Base-by-base conservation (phyloP, 2,888 invertebrate species). In the Chalcosyrphus nemorum region DNA sequence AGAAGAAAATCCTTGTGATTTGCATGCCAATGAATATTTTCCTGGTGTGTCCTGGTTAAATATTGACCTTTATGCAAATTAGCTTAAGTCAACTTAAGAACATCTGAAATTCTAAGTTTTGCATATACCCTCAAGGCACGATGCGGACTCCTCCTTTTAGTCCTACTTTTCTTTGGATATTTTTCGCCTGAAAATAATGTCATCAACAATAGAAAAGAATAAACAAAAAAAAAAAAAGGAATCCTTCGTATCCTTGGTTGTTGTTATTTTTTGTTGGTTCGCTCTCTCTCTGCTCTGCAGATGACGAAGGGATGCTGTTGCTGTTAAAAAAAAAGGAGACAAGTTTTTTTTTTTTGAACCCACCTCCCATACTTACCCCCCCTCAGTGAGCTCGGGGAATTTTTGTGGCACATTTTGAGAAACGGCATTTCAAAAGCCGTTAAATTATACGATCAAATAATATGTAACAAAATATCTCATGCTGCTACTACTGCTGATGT, bases 21-120 rank as follows among this genome's bases (percentile, higher is more conserved):
- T 90, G 90, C 89, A 90, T 90, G 89, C 88, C 88, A 89, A 90
- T 90, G 89, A 89, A 87, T 88, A 88, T 88, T 88, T 87, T 71
- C 71, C 81, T 81, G 86, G 86, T 76, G 70, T 80, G 75, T 80
- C 86, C 86, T 86, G 86, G 86, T 87, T 87, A 87, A 87, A 87
- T 87, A 86, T 86, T 88, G 89, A 87, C 88, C 88, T 86, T 88
- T 88, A 88, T 88, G 89, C 86, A 87, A 87, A 87, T 87, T 84
- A 86, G 85, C 75, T n/a, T 80, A 86, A 4, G 98, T 98, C 92
- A 95, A 84, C 80, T 80, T 84, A 84, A 84, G 80, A 75, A 74
- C 70, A 70, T 70, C 75, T 80, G 68, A 84, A 84, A 57, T 78
- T 78, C 82, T 82, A 72, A 82, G 78, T 66, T 78, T 63, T 66